phyloP scores from a whole-genome alignment of 2,888 invertebrate species.

The Drosophila rubida region DNA sequence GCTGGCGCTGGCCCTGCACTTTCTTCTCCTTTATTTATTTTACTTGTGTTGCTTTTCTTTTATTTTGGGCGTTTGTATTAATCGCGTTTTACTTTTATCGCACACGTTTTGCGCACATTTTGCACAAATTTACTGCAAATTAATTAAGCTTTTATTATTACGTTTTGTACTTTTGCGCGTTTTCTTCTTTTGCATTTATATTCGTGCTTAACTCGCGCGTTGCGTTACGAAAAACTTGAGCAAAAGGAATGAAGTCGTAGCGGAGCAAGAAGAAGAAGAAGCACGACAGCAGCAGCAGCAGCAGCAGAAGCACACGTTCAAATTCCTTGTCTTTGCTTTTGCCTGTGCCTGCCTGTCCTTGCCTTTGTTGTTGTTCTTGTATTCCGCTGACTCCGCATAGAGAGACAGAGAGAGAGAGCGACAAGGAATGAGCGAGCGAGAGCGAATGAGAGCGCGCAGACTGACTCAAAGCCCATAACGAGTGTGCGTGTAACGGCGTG shows the following conservation, averaged over 20 bases:
- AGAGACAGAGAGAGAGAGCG: slow-evolving; percentile 8
- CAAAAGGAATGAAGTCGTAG: slow-evolving; percentile 15
- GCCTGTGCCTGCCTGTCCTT: slow-evolving; percentile 16
- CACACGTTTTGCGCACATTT: slow-evolving; percentile 69
- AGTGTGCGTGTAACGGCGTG: slow-evolving; percentile 5
- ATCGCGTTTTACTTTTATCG: slow-evolving; percentile 54
- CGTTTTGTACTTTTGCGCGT: slow-evolving; percentile 23
- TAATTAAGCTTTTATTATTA: slow-evolving; percentile 50
- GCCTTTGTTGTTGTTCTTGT: slow-evolving; percentile 19
- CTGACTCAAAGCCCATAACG: slow-evolving; percentile 20
- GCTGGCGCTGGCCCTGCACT: slow-evolving; percentile 44
- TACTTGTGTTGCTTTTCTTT: slow-evolving; percentile 14
- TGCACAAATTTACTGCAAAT: slow-evolving; percentile 61
- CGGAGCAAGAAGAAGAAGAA: slow-evolving; percentile 9
- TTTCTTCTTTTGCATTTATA: slow-evolving; percentile 15
- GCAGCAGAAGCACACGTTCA: slow-evolving; percentile 27
- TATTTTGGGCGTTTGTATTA: slow-evolving; percentile 20
- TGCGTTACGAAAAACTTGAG: slow-evolving; percentile 35
- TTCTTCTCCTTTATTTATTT: slow-evolving; percentile 23
- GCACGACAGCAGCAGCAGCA: slow-evolving; percentile 10
- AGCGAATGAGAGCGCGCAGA: slow-evolving; percentile 34
- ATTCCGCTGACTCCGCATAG: slow-evolving; percentile 34
- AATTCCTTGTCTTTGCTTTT: slow-evolving; percentile 22
- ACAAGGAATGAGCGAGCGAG: slow-evolving; percentile 22
- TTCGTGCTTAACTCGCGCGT: slow-evolving; percentile 22